phyloP scores from a whole-genome alignment of 2,113 vertebrate species.

The Equus przewalskii region DNA sequence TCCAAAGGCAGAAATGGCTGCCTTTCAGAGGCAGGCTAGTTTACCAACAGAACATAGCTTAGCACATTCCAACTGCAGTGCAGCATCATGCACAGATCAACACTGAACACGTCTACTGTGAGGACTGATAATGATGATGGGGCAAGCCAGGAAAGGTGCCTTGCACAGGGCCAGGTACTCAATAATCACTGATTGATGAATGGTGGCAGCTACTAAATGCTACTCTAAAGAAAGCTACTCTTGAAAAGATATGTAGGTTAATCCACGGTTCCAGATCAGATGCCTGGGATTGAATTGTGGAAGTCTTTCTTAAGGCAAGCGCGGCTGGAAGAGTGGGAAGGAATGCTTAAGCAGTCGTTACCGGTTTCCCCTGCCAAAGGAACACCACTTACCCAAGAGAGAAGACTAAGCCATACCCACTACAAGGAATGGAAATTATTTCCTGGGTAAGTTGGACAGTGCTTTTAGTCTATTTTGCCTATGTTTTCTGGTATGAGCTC shows the following conservation, averaged over 20 bases:
- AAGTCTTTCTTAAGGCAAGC: neutral
- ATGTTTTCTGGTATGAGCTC: neutral
- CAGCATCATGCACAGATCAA: neutral
- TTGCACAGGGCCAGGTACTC: neutral
- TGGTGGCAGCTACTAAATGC: neutral
- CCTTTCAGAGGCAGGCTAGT: neutral
- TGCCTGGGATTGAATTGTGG: neutral
- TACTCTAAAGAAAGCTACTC: neutral
- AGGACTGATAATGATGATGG: neutral
- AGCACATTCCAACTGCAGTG: neutral
- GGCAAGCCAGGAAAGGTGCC: neutral
- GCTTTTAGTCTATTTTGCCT: neutral
- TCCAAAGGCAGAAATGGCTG: neutral
- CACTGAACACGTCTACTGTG: neutral
- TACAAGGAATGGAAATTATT: neutral
- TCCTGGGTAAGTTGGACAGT: neutral
- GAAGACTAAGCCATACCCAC: neutral
- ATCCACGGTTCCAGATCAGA: neutral
- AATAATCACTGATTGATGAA: neutral
- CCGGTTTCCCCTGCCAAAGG: neutral
- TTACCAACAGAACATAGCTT: neutral
- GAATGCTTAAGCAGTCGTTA: neutral
- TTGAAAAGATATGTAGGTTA: neutral
- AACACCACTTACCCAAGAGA: neutral
- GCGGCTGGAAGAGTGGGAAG: neutral